phyloP scores from a whole-genome alignment of 2,113 vertebrate genomes.

The Lampris incognitus region DNA sequence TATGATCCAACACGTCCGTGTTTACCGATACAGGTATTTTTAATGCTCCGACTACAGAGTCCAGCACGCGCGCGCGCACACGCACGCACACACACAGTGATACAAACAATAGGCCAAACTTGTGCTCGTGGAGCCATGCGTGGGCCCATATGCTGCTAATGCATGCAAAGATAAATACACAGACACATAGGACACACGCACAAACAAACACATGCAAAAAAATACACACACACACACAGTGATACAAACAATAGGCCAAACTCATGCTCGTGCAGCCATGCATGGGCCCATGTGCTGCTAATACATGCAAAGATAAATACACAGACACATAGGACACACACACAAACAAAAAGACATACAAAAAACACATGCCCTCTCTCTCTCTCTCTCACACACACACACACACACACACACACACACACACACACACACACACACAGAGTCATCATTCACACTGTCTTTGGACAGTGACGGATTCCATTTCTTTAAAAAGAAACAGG shows the following conservation, averaged over 20 bases:
- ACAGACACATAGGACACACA: not conserved
- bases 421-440: not conserved
- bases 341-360: not conserved
- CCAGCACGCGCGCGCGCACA: not conserved
- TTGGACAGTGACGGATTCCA: not conserved
- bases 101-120: not conserved
- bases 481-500: constrained; percentile 25
- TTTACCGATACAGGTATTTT: constrained; percentile 24
- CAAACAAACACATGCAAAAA: constrained; percentile 2
- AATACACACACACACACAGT: not conserved
- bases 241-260: not conserved
- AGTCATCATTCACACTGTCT: not conserved
- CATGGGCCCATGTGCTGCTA: not conserved
- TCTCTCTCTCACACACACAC: not conserved
- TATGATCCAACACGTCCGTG: not conserved
- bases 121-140: no score
- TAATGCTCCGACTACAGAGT: not conserved
- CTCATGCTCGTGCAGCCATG: no score
- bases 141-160: not conserved
- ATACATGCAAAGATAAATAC: not conserved
- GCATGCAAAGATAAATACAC: constrained; percentile 2
- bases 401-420: not conserved
- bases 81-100: not conserved
- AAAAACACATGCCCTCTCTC: not conserved
- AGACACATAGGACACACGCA: not conserved